Evolutionary conservation across 2,888 invertebrate genomes (phyloP), one percentile per base, ranked within the genome.

Genomic region (Spatulosminthurus flaviceps): DNA sequence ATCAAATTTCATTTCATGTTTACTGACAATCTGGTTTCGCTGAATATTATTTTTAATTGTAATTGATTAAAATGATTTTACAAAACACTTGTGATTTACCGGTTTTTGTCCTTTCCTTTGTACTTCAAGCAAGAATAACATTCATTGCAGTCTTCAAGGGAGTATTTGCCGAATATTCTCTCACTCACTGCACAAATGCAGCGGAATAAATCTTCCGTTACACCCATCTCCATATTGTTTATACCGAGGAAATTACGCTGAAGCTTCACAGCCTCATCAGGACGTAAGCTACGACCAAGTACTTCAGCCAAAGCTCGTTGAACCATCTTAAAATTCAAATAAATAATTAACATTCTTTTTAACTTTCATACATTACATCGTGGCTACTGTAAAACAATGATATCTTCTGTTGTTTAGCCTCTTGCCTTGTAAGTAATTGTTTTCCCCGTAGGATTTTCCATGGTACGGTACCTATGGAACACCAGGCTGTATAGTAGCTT

Each of bases 111-210:
- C 61, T 80, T 79, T 13, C 66, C 72, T 21, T 34, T 61, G 21
- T 77, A 75, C 42, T 80, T 80, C 0, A 79, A 75, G 51, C 85
- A 85, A 5, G 79, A 60, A 16, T 81, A 75, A 67, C 84, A 85
- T 42, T 83, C 81, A 9, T 73, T 70, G 19, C 81, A 78, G 22
- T 83, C 81, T 73, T 85, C 85, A 21, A 85, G 42, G 7, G 79
- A 80, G 72, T 83, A 83, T 24, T 77, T 77, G 13, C 81, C 83
- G 74, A 80, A 85, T 22, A 92, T 88, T 75, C 95, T 89, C 87
- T 95, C 95, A 82, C 92, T 92, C 77, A 93, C 89, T 0, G 94
- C 93, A 83, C 93, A 92, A 51, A 95, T 88, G 0, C 94, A 94
- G 26, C 93, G 90, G 87, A 93, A 94, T 41, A 79, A 24, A 64